These are phyloP conservation scores for Poecilia latipinna DNA, from an alignment of 2,113 vertebrate genomes.

Conservation along the genomic window DNA sequence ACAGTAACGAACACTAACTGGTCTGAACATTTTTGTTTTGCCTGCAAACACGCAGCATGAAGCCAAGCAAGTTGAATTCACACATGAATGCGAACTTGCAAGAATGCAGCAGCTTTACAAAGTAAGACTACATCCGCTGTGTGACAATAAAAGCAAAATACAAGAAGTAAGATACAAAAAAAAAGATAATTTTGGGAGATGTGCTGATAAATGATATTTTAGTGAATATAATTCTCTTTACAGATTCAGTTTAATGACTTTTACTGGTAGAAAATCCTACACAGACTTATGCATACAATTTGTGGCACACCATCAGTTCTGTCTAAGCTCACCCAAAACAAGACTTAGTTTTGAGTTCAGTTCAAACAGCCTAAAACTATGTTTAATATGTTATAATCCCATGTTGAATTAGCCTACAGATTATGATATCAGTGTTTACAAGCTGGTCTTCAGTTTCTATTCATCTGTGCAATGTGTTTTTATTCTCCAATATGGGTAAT, in stretches of 20 bases:
- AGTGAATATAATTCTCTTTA: conserved; percentile 27
- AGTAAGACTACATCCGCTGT: background rate
- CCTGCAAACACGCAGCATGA: background rate
- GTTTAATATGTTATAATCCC: too few species aligned
- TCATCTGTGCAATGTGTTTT: too few species aligned
- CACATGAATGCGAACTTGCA: background rate
- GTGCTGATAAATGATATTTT: conserved; percentile 4
- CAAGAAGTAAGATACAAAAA: background rate
- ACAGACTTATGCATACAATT: background rate
- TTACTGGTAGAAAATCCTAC: conserved; percentile 1
- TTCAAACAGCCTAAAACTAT: background rate
- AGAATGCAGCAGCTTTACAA: background rate
- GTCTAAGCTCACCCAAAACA: background rate
- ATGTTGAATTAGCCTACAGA: background rate
- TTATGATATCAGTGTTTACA: background rate
- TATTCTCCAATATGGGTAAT: too few species aligned
- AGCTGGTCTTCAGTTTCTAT: too few species aligned
- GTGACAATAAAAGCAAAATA: background rate
- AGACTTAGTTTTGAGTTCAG: background rate
- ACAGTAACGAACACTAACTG: background rate
- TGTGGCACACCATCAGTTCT: background rate
- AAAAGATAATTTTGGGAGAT: background rate
- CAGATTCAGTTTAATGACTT: conserved; percentile 8
- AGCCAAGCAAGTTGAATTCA: background rate
- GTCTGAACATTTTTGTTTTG: background rate